Percentiles rank a stretch among this genome's conserved stretches.
These are phyloP conservation scores for Phylloscopus trochilus DNA, from an alignment of 2,113 vertebrate species.

Conservation along the genomic window DNA sequence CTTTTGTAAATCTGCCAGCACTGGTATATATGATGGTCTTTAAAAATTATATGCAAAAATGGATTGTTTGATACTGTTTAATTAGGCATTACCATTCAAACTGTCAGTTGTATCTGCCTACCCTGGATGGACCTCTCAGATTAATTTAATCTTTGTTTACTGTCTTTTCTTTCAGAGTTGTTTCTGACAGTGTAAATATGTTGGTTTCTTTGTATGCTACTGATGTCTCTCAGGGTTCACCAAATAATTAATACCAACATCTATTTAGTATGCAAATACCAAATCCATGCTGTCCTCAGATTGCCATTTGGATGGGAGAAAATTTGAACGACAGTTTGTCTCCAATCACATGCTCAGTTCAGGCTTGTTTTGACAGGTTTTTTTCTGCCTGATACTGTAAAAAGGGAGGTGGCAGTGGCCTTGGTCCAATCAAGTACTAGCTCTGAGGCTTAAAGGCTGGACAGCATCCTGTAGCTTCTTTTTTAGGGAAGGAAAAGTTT, in stretches of 20 bases:
- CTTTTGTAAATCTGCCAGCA: not conserved
- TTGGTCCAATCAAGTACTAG: not conserved
- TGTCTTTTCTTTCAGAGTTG: not conserved
- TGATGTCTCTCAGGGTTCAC: not conserved
- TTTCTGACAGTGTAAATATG: not conserved
- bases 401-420: not conserved
- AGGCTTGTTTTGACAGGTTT: not conserved
- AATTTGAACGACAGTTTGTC: not conserved
- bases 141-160: constrained; percentile 1
- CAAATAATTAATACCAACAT: constrained; percentile 34
- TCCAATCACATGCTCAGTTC: not conserved
- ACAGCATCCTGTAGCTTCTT: not conserved
- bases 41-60: not conserved
- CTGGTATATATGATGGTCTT: not conserved
- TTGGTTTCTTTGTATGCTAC: not conserved
- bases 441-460: not conserved
- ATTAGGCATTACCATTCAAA: not conserved
- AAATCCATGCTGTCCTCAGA: not conserved
- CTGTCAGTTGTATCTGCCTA: not conserved
- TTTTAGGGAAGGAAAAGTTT: not conserved
- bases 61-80: not conserved
- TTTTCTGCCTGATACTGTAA: not conserved
- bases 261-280: constrained; percentile 25
- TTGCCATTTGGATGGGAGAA: not conserved
- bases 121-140: not conserved